phyloP scores from a whole-genome alignment of 2,888 invertebrate species.

The Allygus modestus region DNA sequence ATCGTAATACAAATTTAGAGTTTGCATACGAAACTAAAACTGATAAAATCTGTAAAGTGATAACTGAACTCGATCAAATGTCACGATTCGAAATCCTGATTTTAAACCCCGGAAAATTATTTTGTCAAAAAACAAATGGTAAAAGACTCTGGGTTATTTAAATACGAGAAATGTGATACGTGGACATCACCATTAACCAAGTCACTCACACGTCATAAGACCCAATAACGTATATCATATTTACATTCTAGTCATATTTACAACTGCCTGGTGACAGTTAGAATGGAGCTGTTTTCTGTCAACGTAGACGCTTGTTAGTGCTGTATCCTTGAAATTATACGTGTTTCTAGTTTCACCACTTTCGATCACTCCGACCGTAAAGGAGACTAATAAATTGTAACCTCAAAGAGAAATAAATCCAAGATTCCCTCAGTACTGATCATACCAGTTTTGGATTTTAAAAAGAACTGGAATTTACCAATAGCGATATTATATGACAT shows the following conservation, averaged over 20 bases:
- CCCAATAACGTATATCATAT: constrained; percentile 24
- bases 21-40: no score
- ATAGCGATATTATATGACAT: no score
- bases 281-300: constrained; percentile 28
- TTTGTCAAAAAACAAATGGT: no score
- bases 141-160: not conserved
- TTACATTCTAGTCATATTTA: constrained; percentile 25
- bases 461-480: no score
- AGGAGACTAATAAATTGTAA: not conserved
- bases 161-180: constrained; percentile 1
- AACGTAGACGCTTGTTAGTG: constrained; percentile 11
- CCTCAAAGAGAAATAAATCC: no score
- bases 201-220: not conserved
- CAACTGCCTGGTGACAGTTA: not conserved
- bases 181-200: not conserved
- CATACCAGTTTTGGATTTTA: no score
- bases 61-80: no score
- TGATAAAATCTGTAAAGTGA: no score
- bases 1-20: no score
- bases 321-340: constrained; percentile 18
- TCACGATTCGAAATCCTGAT: no score
- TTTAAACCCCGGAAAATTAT: no score
- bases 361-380: not conserved
- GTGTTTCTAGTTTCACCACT: not conserved
- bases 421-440: no score